These are phyloP conservation scores for Atrichornis clamosus DNA, from an alignment of 2,113 vertebrate genomes.

Conservation along the genomic window DNA sequence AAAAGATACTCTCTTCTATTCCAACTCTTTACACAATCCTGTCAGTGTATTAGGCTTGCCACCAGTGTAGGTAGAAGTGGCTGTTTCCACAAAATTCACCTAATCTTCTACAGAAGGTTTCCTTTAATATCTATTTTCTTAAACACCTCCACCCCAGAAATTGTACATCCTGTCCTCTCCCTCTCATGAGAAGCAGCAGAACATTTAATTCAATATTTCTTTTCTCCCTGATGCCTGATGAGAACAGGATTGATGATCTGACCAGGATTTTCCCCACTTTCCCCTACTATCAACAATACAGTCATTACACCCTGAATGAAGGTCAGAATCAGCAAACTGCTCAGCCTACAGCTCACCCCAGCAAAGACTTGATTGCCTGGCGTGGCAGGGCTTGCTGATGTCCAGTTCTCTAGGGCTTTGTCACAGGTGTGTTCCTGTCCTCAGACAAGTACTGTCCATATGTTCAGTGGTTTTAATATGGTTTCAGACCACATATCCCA, in stretches of 20 bases:
- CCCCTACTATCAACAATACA: not conserved
- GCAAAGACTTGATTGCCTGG: not conserved
- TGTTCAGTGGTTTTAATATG: accelerated
- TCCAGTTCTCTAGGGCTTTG: not conserved
- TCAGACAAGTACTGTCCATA: not conserved
- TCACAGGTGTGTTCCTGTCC: accelerated
- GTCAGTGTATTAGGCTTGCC: not conserved
- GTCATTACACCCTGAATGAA: not conserved
- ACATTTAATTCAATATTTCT: not conserved
- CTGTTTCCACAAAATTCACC: not conserved
- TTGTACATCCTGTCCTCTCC: no score
- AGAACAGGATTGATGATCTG: not conserved
- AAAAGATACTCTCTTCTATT: not conserved
- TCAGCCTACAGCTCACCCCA: not conserved
- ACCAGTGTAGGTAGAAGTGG: not conserved
- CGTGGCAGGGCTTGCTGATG: not conserved
- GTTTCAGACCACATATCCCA: not conserved
- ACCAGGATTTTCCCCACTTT: not conserved
- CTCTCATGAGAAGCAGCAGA: not conserved
- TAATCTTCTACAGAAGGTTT: not conserved
- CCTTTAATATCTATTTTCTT: not conserved
- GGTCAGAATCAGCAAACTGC: accelerated
- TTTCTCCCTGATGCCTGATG: not conserved
- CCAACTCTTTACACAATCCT: not conserved
- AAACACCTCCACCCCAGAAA: accelerated